Conservation (phyloP, 1,140 invertebrate species). For the Pogonus chalceus region DNA sequence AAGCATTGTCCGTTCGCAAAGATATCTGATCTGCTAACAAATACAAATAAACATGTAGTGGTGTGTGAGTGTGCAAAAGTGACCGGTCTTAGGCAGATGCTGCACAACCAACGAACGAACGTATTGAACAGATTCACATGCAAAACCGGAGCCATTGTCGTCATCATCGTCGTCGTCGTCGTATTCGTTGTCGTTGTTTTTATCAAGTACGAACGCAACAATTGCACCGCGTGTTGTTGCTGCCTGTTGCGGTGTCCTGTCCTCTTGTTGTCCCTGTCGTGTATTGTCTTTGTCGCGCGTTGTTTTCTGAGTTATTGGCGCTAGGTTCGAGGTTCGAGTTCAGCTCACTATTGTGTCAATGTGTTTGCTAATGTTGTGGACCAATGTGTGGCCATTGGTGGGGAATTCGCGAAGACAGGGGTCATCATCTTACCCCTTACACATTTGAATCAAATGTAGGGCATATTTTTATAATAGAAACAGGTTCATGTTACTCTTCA, state of each 20-base stretch:
- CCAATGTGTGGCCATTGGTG: no score
- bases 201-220: conserved; percentile 19
- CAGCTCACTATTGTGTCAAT: not conserved
- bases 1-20: conserved; percentile 12
- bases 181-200: conserved; percentile 28
- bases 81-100: conserved; percentile 14
- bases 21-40: not conserved
- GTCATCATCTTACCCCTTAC: no score
- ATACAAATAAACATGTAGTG: not conserved
- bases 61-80: not conserved
- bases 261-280: not conserved
- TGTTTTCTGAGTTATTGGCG: not conserved
- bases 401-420: no score
- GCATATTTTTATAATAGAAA: no score
- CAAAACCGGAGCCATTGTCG: no score
- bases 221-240: not conserved
- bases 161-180: no score
- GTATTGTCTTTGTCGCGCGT: not conserved
- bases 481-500: no score
- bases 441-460: no score
- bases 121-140: not conserved
- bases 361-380: not conserved
- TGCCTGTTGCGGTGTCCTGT: not conserved
- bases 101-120: not conserved
- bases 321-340: no score